These are phyloP conservation scores for Pristiophorus japonicus DNA, from an alignment of 2,113 vertebrate genomes.

Conservation along the genomic window DNA sequence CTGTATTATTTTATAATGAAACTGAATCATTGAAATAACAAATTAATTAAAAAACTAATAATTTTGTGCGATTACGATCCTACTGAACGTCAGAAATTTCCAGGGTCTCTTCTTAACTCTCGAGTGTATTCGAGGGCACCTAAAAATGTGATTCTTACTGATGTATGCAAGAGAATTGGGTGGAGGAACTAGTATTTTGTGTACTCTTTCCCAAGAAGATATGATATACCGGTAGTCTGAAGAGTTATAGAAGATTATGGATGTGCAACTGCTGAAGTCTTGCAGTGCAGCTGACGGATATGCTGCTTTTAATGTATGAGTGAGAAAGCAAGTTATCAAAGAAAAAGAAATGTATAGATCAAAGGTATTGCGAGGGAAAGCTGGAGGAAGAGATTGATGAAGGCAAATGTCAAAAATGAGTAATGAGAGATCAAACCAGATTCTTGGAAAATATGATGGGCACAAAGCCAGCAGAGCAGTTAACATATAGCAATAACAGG, in stretches of 20 bases:
- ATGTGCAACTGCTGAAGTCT: not conserved
- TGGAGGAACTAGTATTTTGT: too few relatives aligned
- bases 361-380: too few relatives aligned
- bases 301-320: not conserved
- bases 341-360: not conserved
- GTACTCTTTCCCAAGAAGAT: not conserved
- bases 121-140: too few relatives aligned
- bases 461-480: not conserved
- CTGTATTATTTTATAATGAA: too few relatives aligned
- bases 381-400: not conserved
- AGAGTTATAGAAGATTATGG: not conserved
- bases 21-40: not conserved
- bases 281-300: not conserved
- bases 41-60: not conserved
- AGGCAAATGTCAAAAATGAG: not conserved
- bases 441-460: not conserved
- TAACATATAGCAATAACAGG: too few relatives aligned
- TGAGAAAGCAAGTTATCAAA: not conserved
- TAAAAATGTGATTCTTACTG: too few relatives aligned
- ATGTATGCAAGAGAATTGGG: too few relatives aligned
- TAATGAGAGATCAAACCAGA: not conserved
- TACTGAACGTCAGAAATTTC: not conserved
- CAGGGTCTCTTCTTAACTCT: too few relatives aligned
- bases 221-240: not conserved
- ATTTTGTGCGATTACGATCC: not conserved